A percentile compares a stretch with the other conserved stretches of the same genome.
Conservation (phyloP, 1,140 invertebrate species). For the Zaprionus vittiger region DNA sequence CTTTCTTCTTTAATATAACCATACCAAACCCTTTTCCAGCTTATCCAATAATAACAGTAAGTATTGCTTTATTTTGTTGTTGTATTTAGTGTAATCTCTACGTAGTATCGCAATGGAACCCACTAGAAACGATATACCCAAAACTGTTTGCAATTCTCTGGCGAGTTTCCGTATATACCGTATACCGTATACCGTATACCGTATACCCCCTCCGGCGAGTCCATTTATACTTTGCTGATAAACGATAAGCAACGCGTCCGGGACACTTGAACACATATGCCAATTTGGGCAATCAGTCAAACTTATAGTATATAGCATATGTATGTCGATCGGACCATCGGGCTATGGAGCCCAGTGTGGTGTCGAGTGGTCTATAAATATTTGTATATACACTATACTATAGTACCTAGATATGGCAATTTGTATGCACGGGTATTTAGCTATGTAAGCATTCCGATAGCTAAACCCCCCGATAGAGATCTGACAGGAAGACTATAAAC, state of each 20-base stretch:
- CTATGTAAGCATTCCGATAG: constrained; percentile 18
- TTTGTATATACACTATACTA: background rate
- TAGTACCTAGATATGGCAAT: constrained; percentile 20
- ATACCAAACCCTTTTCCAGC: too few species aligned
- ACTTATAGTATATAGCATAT: background rate
- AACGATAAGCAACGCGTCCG: constrained; percentile 45
- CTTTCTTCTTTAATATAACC: too few species aligned
- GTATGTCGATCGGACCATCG: constrained; percentile 24
- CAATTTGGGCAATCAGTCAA: constrained; percentile 46
- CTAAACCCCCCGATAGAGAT: constrained; percentile 16
- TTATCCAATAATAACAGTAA: too few species aligned
- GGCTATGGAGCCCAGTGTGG: background rate
- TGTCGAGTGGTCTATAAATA: constrained; percentile 32
- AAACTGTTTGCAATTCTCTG: constrained; percentile 20
- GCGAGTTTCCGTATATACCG: background rate
- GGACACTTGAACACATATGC: constrained; percentile 47
- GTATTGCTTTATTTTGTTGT: too few species aligned
- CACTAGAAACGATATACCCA: constrained; percentile 16
- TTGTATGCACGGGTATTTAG: background rate
- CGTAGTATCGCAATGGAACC: constrained; percentile 8
- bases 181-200: background rate
- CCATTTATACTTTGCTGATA: constrained; percentile 19
- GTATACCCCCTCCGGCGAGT: constrained; percentile 6
- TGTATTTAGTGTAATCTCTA: too few species aligned
- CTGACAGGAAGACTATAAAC: constrained; percentile 1